These are phyloP conservation scores for Neotoma lepida DNA, from an alignment of 2,113 vertebrate species.

Conservation along the genomic window DNA sequence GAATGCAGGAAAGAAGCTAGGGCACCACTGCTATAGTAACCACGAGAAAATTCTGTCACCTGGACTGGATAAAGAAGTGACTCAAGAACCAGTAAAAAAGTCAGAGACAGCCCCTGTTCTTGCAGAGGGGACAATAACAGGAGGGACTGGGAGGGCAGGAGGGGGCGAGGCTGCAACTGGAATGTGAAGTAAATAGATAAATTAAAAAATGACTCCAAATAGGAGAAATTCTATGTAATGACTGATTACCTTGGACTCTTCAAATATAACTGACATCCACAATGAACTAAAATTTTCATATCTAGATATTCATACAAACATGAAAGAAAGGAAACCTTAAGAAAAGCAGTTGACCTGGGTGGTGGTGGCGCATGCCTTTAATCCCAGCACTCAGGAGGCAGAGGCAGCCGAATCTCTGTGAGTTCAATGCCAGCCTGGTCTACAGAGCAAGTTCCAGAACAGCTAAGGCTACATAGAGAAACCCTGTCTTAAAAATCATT, in stretches of 20 bases:
- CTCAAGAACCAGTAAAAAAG: not conserved
- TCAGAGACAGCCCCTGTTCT: not conserved
- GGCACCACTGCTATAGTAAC: not conserved
- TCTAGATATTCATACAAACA: not conserved
- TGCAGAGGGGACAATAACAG: not conserved
- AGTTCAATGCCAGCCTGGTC: no score
- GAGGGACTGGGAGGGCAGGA: not conserved
- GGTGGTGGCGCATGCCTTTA: not conserved
- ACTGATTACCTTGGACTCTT: not conserved
- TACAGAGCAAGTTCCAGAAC: no score
- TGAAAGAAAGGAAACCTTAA: constrained; percentile 39
- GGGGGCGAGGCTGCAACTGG: not conserved
- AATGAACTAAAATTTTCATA: not conserved
- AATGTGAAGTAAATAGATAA: not conserved
- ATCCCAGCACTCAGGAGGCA: not conserved
- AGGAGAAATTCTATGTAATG: not conserved
- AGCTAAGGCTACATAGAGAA: no score
- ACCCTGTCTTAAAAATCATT: no score
- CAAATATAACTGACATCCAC: not conserved
- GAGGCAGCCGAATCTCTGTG: not conserved
- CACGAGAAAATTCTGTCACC: not conserved
- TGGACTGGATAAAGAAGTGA: not conserved
- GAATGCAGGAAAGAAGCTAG: not conserved
- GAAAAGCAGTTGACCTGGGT: not conserved
- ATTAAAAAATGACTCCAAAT: not conserved